Conservation (phyloP, 2,113 vertebrate species). For the Periophthalmus modestus region DNA sequence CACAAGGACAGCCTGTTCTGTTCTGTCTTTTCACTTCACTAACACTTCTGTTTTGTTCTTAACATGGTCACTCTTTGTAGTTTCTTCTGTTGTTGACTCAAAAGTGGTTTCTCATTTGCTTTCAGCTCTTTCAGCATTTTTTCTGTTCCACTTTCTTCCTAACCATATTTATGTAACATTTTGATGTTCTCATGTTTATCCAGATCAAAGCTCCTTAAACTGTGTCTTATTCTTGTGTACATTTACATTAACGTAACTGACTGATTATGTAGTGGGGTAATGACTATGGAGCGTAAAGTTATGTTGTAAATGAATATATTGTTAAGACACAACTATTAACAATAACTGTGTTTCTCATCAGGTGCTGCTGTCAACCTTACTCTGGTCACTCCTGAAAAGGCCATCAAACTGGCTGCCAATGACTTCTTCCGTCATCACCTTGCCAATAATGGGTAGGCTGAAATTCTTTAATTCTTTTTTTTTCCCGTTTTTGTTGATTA, state of each 20-base stretch:
- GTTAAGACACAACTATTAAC: conserved; percentile 45
- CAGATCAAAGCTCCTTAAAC: conserved; percentile 18
- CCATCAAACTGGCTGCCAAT: conserved; percentile 83
- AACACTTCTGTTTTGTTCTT: conserved; percentile 27
- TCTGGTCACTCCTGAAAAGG: conserved; percentile 83
- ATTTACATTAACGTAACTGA: conserved; percentile 30
- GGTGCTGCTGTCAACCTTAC: conserved; percentile 82
- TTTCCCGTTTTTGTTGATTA: not conserved
- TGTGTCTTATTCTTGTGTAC: conserved; percentile 21
- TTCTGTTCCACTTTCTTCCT: conserved; percentile 20
- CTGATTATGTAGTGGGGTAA: conserved; percentile 36
- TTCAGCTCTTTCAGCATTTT: conserved; percentile 1
- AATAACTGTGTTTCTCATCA: conserved; percentile 58
- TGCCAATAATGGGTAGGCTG: conserved; percentile 75
- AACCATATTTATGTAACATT: conserved; percentile 25
- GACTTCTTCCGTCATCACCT: conserved; percentile 80
- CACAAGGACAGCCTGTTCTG: conserved; percentile 10
- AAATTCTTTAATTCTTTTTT: not conserved
- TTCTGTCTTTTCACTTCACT: conserved; percentile 22
- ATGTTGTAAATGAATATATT: not conserved
- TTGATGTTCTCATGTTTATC: conserved; percentile 44
- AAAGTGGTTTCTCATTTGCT: not conserved
- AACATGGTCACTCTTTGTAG: conserved; percentile 25
- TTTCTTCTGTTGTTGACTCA: conserved; percentile 16
- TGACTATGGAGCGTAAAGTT: conserved; percentile 60